A percentile compares a stretch with the other conserved stretches of the same genome.
Evolutionary conservation across 2,888 invertebrate genomes (phyloP).

Genomic region (Cephus sareptanus): DNA sequence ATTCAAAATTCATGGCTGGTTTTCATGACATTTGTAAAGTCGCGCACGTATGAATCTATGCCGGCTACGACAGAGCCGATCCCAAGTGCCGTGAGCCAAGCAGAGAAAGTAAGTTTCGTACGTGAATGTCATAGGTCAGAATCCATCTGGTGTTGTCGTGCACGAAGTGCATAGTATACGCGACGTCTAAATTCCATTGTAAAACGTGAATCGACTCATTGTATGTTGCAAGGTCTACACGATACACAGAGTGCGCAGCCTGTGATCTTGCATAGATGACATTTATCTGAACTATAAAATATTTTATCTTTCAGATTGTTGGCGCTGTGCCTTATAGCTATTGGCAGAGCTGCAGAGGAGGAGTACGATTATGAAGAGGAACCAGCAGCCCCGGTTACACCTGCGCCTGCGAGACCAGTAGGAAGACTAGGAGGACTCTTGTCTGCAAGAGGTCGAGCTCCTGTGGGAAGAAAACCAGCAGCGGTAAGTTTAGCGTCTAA

Average conservation of each 20-base stretch:
- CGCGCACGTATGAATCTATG: constrained; percentile 36
- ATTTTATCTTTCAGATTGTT: constrained; percentile 39
- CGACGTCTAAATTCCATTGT: neutral
- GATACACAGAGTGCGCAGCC: neutral
- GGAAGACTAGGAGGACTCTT: constrained; percentile 47
- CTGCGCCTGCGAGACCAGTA: constrained; percentile 44
- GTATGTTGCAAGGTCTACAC: neutral
- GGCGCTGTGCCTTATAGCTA: constrained; percentile 46
- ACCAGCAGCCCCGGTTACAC: constrained; percentile 43
- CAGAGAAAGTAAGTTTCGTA: constrained; percentile 60
- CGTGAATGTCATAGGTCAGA: constrained; percentile 61
- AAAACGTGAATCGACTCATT: neutral
- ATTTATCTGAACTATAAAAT: neutral
- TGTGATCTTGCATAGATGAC: neutral
- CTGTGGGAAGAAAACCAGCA: constrained; percentile 41
- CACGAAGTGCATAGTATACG: neutral
- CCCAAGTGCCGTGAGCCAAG: constrained; percentile 35
- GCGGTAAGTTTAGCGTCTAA: constrained; percentile 31
- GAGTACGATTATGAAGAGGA: constrained; percentile 58
- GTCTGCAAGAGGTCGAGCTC: constrained; percentile 45
- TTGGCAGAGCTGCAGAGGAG: constrained; percentile 48
- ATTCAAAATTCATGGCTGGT: constrained; percentile 27
- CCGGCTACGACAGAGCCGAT: constrained; percentile 30
- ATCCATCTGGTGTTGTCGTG: constrained; percentile 34
- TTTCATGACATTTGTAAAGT: constrained; percentile 44